Conservation (phyloP, 2,797 vertebrate genomes). For the Spheniscus humboldti region DNA sequence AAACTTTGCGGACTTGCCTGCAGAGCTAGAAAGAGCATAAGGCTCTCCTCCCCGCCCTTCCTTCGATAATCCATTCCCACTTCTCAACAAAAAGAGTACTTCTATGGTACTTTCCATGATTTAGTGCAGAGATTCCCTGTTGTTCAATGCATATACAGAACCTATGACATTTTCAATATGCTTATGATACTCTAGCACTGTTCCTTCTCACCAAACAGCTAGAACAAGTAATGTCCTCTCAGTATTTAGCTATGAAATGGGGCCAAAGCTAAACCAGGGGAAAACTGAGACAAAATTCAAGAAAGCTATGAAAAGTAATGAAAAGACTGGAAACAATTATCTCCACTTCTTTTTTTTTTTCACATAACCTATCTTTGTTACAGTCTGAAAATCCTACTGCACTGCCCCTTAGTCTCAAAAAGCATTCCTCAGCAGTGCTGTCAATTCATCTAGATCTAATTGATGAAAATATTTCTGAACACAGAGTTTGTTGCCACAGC, state of each 20-base stretch:
- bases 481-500: neutral
- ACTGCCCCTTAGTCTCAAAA: neutral
- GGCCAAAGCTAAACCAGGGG: neutral
- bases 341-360: neutral
- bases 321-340: neutral
- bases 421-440: neutral
- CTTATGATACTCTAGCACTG: neutral
- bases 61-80: neutral
- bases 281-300: neutral
- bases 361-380: neutral
- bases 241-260: neutral
- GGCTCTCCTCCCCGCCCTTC: neutral
- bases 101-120: neutral
- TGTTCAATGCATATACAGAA: neutral
- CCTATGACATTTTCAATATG: neutral
- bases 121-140: neutral
- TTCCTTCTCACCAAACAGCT: neutral
- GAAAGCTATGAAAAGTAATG: neutral
- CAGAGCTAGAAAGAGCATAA: neutral
- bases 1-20: neutral
- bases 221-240: neutral
- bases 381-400: neutral
- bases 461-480: neutral
- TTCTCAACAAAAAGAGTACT: neutral
- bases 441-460: neutral